Evolutionary conservation across 1,140 invertebrate genomes (phyloP), one percentile per base, ranked within the genome.

Genomic region (Heliconius hermathena): DNA sequence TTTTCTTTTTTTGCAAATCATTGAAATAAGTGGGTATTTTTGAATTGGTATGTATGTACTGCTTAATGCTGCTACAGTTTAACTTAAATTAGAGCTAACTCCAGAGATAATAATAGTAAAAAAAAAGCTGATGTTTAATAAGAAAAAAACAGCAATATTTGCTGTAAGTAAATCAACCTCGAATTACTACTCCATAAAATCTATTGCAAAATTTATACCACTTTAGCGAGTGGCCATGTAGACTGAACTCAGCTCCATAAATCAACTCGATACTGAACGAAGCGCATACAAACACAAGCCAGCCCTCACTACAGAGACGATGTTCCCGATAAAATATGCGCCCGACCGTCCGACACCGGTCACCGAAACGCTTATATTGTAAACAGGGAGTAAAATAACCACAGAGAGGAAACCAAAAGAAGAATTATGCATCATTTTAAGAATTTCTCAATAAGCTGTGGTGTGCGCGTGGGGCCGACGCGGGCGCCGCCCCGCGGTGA

Each of bases 361-460:
- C 90, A 91, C 90, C 87, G 89, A 90, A 91, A 92, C 90, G 89
- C 90, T 93, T 92, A 94, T 94, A 90, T 91, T 91, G 91, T 94
- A 93, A 94, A 94, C 91, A 91, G 87, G 92, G 89, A 92, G 88
- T 93, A 88, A 91, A 91, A 91, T 89, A 89, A 91, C 89, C 85
- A 91, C 88, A 91, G 84, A 83, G 88, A 89, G 33, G 33, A 88
- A 92, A 91, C 85, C 88, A 93, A 93, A 93, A 94, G 82, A 88
- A 93, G 88, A 90, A 92, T 91, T 91, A 91, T 92, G 88, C 90
- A 88, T 90, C 90, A 91, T 91, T 88, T 93, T 83, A 91, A 84
- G 92, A 94, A 94, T 94, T 94, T 94, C 92, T 94, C 92, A 94
- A 94, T 94, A 94, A 94, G 90, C 86, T 81, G 88, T 87, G 88